Evolutionary conservation across 2,888 invertebrate species (phyloP).

Genomic region (Eupeodes latifasciatus): DNA sequence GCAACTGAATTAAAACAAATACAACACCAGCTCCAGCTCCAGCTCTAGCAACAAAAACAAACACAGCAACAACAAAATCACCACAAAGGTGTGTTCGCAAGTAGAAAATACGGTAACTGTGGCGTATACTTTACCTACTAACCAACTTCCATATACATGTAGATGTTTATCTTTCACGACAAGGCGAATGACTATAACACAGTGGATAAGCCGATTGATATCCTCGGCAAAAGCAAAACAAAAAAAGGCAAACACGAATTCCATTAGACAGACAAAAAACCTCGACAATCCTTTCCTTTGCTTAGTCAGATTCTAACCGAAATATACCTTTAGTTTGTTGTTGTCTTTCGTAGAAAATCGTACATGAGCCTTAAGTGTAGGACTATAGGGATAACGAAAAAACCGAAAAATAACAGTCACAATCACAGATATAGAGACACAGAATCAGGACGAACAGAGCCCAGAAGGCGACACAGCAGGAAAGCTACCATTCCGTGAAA

Average conservation of each 20-base stretch:
- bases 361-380: constrained; percentile 39
- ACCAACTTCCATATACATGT: constrained; percentile 29
- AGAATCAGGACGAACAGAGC: constrained; percentile 2
- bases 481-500: constrained; percentile 48
- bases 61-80: background rate
- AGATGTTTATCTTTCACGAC: constrained; percentile 28
- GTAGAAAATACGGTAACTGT: background rate
- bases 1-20: background rate
- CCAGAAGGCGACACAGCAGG: constrained; percentile 34
- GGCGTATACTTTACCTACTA: background rate
- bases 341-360: background rate
- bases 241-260: constrained; percentile 28
- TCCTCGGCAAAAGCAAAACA: background rate
- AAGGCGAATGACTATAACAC: constrained; percentile 19
- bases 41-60: no score
- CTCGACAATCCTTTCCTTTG: background rate
- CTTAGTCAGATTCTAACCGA: constrained; percentile 1
- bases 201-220: constrained; percentile 55
- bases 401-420: constrained; percentile 6
- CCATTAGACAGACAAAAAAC: constrained; percentile 28
- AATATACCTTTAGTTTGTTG: background rate
- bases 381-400: background rate
- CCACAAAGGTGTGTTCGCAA: constrained; percentile 37
- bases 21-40: background rate
- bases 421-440: background rate